These are phyloP conservation scores for Fringilla coelebs DNA, from an alignment of 2,797 vertebrate species.

Conservation along the genomic window DNA sequence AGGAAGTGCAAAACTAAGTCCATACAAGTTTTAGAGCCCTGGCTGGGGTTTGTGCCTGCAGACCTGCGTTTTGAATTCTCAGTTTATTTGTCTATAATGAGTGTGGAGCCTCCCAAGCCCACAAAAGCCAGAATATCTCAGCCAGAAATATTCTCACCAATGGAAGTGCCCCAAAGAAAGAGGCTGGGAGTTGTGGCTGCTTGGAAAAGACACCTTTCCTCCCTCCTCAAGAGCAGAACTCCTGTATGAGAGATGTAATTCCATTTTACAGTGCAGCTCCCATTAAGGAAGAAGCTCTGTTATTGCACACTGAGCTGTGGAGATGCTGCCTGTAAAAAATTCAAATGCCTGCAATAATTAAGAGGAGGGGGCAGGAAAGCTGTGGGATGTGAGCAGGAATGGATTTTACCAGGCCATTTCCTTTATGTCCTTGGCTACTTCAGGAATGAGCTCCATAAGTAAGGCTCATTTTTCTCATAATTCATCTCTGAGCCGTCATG, in stretches of 20 bases:
- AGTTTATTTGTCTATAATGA: neutral
- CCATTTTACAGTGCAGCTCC: neutral
- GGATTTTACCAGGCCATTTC: neutral
- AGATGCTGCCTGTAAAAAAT: neutral
- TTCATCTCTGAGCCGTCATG: conserved; percentile 43
- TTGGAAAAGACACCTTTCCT: neutral
- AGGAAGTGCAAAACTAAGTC: neutral
- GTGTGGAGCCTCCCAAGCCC: neutral
- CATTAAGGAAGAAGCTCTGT: neutral
- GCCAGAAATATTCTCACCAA: neutral
- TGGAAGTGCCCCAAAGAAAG: neutral
- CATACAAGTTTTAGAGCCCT: neutral
- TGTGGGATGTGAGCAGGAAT: neutral
- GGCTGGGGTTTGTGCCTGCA: neutral
- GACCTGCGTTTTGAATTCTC: neutral
- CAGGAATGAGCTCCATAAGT: neutral
- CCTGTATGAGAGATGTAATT: neutral
- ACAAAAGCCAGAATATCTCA: neutral
- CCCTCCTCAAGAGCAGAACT: neutral
- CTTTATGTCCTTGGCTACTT: neutral
- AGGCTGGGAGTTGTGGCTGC: neutral
- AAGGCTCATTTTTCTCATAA: conserved; percentile 12
- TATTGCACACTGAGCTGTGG: neutral
- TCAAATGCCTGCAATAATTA: neutral
- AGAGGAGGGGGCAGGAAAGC: neutral